Evolutionary conservation across 2,797 vertebrate species (phyloP).

Genomic region (Karalla daura): DNA sequence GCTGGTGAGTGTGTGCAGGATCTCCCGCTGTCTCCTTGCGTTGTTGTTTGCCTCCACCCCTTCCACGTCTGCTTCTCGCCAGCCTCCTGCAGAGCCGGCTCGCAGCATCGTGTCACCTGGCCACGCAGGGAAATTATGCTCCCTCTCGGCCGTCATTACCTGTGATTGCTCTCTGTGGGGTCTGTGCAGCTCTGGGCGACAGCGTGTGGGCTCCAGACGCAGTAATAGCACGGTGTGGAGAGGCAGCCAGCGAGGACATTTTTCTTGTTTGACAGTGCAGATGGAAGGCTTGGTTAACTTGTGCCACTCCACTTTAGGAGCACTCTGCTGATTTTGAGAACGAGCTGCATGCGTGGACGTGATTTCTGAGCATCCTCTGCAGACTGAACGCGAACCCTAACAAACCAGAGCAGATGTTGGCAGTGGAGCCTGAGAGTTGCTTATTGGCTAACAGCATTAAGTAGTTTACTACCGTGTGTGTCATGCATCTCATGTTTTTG

Average conservation of each 20-base stretch:
- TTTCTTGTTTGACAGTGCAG: conserved; percentile 16
- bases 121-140: conserved; percentile 21
- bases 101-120: conserved; percentile 22
- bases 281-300: neutral
- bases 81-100: neutral
- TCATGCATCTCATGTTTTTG: conserved; percentile 23
- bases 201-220: neutral
- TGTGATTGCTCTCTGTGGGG: conserved; percentile 12
- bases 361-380: neutral
- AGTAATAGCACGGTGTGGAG: neutral
- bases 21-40: neutral
- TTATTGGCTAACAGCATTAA: conserved; percentile 17
- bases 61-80: neutral
- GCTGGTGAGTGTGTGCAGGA: no score
- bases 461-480: conserved; percentile 6
- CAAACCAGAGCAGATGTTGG: neutral
- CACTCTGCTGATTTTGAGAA: neutral
- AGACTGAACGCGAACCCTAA: conserved; percentile 4
- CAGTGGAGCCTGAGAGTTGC: conserved; percentile 4
- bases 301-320: neutral
- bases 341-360: neutral
- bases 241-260: neutral
- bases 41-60: conserved; percentile 1
- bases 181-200: neutral
- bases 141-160: conserved; percentile 20